These are phyloP conservation scores for Heteropelma amictum DNA, from an alignment of 2,888 invertebrate species.

Conservation along the genomic window DNA sequence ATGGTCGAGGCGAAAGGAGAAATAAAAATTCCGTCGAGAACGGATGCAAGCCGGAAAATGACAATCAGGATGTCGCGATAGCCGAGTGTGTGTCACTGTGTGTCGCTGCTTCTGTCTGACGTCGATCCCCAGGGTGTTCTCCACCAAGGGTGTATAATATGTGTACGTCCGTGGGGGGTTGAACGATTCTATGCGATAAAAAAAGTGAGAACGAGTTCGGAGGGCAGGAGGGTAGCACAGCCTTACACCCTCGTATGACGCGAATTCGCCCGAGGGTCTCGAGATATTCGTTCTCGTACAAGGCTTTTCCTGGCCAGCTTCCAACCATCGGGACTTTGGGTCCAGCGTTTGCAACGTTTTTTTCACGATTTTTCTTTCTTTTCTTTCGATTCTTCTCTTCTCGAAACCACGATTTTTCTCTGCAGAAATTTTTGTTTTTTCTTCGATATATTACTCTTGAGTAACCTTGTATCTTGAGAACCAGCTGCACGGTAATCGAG, in stretches of 20 bases:
- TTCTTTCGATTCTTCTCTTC: neutral
- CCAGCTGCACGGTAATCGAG: neutral
- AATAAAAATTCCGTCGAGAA: slow-evolving; percentile 47
- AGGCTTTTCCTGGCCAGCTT: slow-evolving; percentile 24
- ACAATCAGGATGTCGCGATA: slow-evolving; percentile 71
- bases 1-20: slow-evolving; percentile 32
- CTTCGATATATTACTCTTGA: too few species aligned
- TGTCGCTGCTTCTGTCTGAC: slow-evolving; percentile 68
- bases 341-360: neutral
- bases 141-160: slow-evolving; percentile 41
- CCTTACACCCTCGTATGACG: slow-evolving; percentile 33
- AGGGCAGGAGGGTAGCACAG: neutral
- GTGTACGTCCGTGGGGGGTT: slow-evolving; percentile 32
- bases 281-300: slow-evolving; percentile 39
- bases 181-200: neutral
- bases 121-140: slow-evolving; percentile 63
- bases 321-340: slow-evolving; percentile 16
- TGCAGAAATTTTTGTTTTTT: too few species aligned
- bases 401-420: too few species aligned
- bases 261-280: slow-evolving; percentile 43
- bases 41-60: slow-evolving; percentile 77
- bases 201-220: neutral
- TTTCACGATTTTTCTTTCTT: neutral
- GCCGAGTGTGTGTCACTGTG: slow-evolving; percentile 61
- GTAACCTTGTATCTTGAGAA: neutral